Conservation (phyloP, 1,140 invertebrate species). For the Calephelis nemesis region DNA sequence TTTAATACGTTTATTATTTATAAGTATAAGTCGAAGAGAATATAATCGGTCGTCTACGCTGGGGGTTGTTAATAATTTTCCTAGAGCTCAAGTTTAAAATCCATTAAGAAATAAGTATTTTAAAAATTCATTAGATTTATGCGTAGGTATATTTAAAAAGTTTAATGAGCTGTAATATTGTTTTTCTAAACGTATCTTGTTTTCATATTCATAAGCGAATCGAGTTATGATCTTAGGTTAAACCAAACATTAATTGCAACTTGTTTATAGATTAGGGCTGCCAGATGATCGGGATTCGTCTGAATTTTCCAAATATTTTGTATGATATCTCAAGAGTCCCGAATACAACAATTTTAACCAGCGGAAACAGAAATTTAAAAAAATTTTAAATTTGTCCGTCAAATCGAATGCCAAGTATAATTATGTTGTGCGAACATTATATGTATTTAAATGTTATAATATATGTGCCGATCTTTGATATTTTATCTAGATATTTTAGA, state of each 20-base stretch:
- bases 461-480: too few species aligned
- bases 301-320: too few species aligned
- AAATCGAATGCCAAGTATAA: too few species aligned
- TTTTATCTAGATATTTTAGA: too few species aligned
- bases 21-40: neutral
- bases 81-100: slow-evolving; percentile 3
- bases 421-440: too few species aligned
- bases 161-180: neutral
- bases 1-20: neutral
- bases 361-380: too few species aligned
- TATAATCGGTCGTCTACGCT: neutral
- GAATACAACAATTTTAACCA: too few species aligned
- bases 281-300: too few species aligned
- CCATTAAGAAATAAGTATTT: neutral
- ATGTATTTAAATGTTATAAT: too few species aligned
- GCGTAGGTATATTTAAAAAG: neutral
- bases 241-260: neutral
- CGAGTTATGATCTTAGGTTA: neutral
- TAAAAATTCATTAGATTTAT: neutral
- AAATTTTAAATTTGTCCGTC: too few species aligned
- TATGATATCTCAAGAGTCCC: too few species aligned
- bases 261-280: too few species aligned
- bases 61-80: neutral
- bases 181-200: neutral
- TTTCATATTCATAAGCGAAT: neutral